These are phyloP conservation scores for Cirrhinus mrigala DNA, from an alignment of 2,797 vertebrate species.

Conservation along the genomic window DNA sequence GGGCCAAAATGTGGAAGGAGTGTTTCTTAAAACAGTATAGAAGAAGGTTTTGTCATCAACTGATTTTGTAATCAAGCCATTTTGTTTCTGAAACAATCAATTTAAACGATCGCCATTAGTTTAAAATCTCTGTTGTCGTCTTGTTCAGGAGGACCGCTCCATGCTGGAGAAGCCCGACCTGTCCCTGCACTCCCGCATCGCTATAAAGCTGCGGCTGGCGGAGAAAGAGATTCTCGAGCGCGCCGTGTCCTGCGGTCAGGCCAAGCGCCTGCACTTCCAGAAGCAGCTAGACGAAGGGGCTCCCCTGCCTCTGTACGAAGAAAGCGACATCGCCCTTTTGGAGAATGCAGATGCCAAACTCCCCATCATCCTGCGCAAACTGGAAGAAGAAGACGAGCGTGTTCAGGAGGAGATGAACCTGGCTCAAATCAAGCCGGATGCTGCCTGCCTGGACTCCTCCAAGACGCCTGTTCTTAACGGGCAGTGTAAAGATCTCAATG, in stretches of 20 bases:
- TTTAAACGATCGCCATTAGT: neutral
- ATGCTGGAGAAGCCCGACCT: constrained; percentile 85
- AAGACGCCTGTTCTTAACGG: constrained; percentile 77
- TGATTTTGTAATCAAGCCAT: neutral
- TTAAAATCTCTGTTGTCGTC: neutral
- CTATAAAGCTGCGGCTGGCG: constrained; percentile 88
- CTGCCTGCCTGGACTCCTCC: constrained; percentile 58
- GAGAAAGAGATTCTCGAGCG: constrained; percentile 96
- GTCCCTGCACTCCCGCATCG: constrained; percentile 82
- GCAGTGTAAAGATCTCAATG: constrained; percentile 78
- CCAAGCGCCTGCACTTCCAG: constrained; percentile 82
- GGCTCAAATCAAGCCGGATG: constrained; percentile 68
- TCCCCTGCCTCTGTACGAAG: constrained; percentile 85
- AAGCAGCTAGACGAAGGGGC: constrained; percentile 83
- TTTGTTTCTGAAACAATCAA: neutral
- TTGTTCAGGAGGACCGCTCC: constrained; percentile 84
- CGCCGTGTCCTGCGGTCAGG: constrained; percentile 81
- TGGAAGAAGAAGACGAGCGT: constrained; percentile 81
- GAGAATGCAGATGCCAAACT: constrained; percentile 88
- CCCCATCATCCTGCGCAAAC: constrained; percentile 87
- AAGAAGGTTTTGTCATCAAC: neutral
- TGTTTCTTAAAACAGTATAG: neutral
- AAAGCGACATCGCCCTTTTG: constrained; percentile 87
- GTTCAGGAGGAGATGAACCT: constrained; percentile 76
- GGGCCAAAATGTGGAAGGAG: neutral